Evolutionary conservation across 2,797 vertebrate genomes (phyloP).

Genomic region (Varecia variegata): DNA sequence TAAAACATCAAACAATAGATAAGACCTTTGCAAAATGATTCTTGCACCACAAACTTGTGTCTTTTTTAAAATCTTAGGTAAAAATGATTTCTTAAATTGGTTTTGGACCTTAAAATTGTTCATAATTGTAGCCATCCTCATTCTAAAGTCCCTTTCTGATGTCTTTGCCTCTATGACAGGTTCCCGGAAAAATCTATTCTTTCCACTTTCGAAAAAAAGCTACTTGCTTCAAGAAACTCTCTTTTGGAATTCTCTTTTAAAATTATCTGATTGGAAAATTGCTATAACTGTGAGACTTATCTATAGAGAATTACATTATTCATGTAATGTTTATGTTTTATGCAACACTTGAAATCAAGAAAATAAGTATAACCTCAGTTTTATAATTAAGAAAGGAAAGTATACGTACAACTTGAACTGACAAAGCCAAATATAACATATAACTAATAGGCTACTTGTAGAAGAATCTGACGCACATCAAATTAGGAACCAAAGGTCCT

Average conservation of each 20-base stretch:
- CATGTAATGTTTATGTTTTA: background rate
- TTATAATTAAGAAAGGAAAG: conserved; percentile 10
- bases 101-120: conserved; percentile 5
- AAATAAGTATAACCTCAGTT: background rate
- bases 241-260: background rate
- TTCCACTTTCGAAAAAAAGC: background rate
- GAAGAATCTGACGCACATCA: background rate
- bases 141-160: background rate
- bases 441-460: background rate
- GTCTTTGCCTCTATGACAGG: background rate
- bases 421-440: background rate
- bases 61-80: conserved; percentile 5
- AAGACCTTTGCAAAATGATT: conserved; percentile 38
- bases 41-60: background rate
- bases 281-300: background rate
- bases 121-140: background rate
- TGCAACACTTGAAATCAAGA: background rate
- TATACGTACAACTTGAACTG: background rate
- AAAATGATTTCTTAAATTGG: conserved; percentile 51
- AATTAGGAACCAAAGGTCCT: background rate
- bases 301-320: background rate
- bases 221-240: conserved; percentile 4
- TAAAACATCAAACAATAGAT: conserved; percentile 19
- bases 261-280: background rate
- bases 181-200: conserved; percentile 7